These are phyloP conservation scores for Trisateles emortualis DNA, from an alignment of 2,888 invertebrate species.

Conservation along the genomic window DNA sequence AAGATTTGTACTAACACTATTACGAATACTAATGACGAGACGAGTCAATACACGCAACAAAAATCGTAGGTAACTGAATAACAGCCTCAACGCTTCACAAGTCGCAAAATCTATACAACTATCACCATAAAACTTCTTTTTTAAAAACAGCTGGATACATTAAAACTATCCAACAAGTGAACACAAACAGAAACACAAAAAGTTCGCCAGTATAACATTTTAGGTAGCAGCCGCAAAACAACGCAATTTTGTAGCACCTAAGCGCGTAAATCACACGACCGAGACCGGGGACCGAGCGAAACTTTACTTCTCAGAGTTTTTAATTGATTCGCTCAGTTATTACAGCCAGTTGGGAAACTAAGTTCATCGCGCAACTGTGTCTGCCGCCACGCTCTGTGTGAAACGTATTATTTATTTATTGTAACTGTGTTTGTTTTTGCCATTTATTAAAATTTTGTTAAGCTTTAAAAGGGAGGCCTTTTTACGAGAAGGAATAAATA, in stretches of 20 bases:
- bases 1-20: too few relatives aligned
- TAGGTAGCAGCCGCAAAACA: conserved; percentile 36
- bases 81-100: too few relatives aligned
- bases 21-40: too few relatives aligned
- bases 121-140: too few relatives aligned
- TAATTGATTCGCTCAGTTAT: conserved; percentile 65
- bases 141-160: neutral
- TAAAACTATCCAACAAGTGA: neutral
- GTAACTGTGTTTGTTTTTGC: too few relatives aligned
- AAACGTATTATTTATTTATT: conserved; percentile 26
- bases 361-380: conserved; percentile 29
- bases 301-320: conserved; percentile 64
- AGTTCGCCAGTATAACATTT: neutral
- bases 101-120: too few relatives aligned
- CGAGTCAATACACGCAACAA: too few relatives aligned
- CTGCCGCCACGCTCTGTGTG: conserved; percentile 20
- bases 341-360: conserved; percentile 48
- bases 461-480: too few relatives aligned
- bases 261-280: conserved; percentile 64
- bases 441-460: too few relatives aligned
- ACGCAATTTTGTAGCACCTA: conserved; percentile 48
- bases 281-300: conserved; percentile 44
- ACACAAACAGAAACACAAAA: neutral
- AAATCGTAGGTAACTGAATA: too few relatives aligned
- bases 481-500: too few relatives aligned